A percentile compares a stretch with the other conserved stretches of the same genome.
phyloP scores from a whole-genome alignment of 2,797 vertebrate species.

The Syngnathus rostellatus region DNA sequence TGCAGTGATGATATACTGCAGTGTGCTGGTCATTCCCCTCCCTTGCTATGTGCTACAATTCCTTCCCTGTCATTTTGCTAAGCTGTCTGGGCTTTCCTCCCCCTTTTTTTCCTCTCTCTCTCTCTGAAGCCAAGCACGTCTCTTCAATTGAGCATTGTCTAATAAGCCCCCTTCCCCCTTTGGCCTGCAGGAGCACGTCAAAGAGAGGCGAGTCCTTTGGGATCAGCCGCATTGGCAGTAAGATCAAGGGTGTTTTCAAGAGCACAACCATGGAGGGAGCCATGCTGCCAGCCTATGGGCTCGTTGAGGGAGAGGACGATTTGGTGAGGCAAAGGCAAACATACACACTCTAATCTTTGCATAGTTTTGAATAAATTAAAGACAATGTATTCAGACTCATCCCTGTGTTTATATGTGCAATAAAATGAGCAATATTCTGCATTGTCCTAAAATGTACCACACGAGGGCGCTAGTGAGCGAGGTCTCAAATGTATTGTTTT shows the following conservation, averaged over 20 bases:
- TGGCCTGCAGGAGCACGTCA: conserved; percentile 74
- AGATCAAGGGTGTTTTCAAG: conserved; percentile 95
- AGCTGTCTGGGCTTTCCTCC: conserved; percentile 10
- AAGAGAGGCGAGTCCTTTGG: conserved; percentile 91
- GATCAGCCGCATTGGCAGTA: conserved; percentile 90
- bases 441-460: conserved; percentile 23
- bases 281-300: conserved; percentile 82
- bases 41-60: conserved; percentile 8
- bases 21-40: conserved; percentile 9
- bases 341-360: conserved; percentile 1
- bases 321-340: conserved; percentile 70
- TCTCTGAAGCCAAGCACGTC: not conserved
- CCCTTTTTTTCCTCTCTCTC: not conserved
- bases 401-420: not conserved
- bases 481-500: not conserved
- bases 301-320: conserved; percentile 85
- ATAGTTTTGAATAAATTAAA: not conserved
- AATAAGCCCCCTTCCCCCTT: conserved; percentile 22
- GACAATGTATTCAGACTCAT: not conserved
- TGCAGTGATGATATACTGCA: conserved; percentile 11
- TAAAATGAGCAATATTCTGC: not conserved
- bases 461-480: conserved; percentile 33
- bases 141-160: conserved; percentile 11
- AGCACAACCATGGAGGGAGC: conserved; percentile 94
- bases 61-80: conserved; percentile 17